Evolutionary conservation across 1,140 invertebrate species (phyloP), one percentile per base, ranked within the genome.

Genomic region (Papilio helenus): DNA sequence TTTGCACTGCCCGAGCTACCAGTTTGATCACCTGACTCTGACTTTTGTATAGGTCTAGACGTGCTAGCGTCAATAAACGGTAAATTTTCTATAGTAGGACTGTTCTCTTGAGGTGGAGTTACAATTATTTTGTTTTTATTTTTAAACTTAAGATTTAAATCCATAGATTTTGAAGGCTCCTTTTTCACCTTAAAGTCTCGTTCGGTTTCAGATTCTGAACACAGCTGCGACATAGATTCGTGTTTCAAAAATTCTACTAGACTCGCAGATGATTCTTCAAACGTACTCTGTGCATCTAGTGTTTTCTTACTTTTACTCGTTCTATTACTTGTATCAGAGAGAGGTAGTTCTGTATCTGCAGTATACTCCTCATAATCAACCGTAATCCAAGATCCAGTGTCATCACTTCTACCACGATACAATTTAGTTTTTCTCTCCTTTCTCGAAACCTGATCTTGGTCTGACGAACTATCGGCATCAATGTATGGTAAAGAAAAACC

Each of bases 361-460:
- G 95, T 95, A 81, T 94, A 95, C 83, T 96, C 96, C 83, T 96
- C 96, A 86, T 95, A 96, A 78, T 96, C 96, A 2, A 95, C 94
- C 3, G 96, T 96, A 71, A 96, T 94, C 95, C 96, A 96, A 3
- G 96, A 95, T 8, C 88, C 95, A 0, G 96, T 96, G 87, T 96
- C 96, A 89, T 96, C 96, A 82, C 96, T 96, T 81, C 92, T 91
- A 77, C 95, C 96, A 12, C 92, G 88, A 42, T 83, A 76, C 26
- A 94, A 79, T 80, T 86, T 92, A 3, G 72, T 71, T 68, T 87
- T 87, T 58, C 82, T 88, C 5, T 90, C 89, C 71, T 86, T 91
- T 83, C 92, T 95, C 82, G 85, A 95, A 86, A 82, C 87, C 91
- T 88, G 94, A 86, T 94, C 94, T 94, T 90, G 93, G 82, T 95